Base-by-base conservation (phyloP, 2,888 invertebrate species). In the Drosophila sordidapex region DNA sequence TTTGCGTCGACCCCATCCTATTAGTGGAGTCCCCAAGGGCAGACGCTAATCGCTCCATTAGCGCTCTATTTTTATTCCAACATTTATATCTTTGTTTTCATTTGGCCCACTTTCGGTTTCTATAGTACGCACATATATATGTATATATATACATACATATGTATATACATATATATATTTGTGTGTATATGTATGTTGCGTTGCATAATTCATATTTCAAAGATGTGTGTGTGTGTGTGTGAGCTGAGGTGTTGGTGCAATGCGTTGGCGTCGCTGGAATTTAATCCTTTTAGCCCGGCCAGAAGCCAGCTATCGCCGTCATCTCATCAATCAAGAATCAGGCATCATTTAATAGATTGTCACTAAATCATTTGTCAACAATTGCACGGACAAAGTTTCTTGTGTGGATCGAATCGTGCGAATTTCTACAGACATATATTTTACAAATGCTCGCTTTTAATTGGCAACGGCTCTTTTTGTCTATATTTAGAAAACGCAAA, bases 311-410 rank as follows among this genome's bases (percentile, higher is more conserved):
- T 31, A 31, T 31, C 31, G 40, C 15, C 29, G 40, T 29, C 46
- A 33, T 56, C 68, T 72, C 81, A 83, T 85, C 87, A 85, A 86
- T 85, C 84, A 88, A 71, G 75, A 65, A 81, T 86, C 81, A 73
- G 75, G 74, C 51, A 75, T 71, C 87, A 74, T 88, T 86, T 83
- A 83, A 85, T 85, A 77, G 75, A 83, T 88, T 85, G 79, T 88
- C 81, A 76, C 70, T 88, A 86, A 88, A 86, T 88, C 89, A 82
- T 83, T 86, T 82, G 89, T 86, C 81, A 80, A 83, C 81, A 88
- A 72, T 51, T 21, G 21, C 48, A 54, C 48, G 61, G 59, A 59
- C 63, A 77, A 86, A 83, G 63, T 84, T 87, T 80, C 66, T 21
- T n/a, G 15, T 68, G 63, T 56, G 69, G 29, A 59, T 67, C 46